phyloP scores from a whole-genome alignment of 2,888 invertebrate genomes.

The Pasiphila rectangulata region DNA sequence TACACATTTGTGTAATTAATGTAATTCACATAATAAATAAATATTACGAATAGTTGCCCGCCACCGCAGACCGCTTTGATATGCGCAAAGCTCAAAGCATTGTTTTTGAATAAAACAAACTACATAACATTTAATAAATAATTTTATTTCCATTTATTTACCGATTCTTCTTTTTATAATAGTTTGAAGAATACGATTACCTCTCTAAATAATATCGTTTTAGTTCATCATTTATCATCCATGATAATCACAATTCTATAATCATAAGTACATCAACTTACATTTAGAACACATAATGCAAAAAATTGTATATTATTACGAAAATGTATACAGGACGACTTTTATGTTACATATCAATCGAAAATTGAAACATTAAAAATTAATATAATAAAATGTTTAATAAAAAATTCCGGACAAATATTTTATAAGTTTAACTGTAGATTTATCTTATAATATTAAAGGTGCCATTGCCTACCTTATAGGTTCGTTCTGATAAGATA shows the following conservation, averaged over 20 bases:
- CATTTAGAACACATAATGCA: conserved; percentile 43
- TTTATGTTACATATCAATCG: conserved; percentile 31
- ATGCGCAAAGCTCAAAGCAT: too few species aligned
- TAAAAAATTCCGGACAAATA: conserved; percentile 16
- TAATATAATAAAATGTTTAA: conserved; percentile 18
- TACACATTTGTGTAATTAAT: too few species aligned
- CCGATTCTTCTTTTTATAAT: conserved; percentile 45
- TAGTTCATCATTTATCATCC: conserved; percentile 36
- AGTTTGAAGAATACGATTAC: conserved; percentile 57
- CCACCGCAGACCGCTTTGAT: too few species aligned
- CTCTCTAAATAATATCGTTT: conserved; percentile 48
- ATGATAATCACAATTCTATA: conserved; percentile 35
- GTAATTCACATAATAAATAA: too few species aligned
- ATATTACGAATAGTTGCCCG: too few species aligned
- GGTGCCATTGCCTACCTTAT: neutral
- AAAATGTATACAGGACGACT: conserved; percentile 60
- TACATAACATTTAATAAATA: conserved; percentile 50
- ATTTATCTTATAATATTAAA: conserved; percentile 1
- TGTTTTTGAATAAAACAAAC: conserved; percentile 9
- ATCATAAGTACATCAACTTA: conserved; percentile 46
- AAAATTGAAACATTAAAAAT: conserved; percentile 30
- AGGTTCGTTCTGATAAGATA: neutral
- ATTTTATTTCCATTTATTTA: conserved; percentile 52
- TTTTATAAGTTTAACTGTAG: conserved; percentile 1
- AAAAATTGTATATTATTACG: conserved; percentile 54